Evolutionary conservation across 1,140 invertebrate genomes (phyloP), one percentile per base, ranked within the genome.

Genomic region (Drosophila micromelanica): DNA sequence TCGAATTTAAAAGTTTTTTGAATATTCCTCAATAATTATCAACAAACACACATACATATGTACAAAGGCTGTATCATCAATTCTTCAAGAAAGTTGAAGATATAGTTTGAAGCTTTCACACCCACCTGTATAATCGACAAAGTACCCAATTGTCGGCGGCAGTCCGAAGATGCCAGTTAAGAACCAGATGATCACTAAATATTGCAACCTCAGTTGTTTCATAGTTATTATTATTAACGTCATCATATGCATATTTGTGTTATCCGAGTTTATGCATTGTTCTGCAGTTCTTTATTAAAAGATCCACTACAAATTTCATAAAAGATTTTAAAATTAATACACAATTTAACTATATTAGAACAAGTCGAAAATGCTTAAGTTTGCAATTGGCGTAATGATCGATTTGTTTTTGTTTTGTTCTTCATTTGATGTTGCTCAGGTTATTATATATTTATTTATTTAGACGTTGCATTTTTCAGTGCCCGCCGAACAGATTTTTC

Each of bases 401-500:
- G 85, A 87, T 87, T 87, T 84, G 81, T 69, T 23, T 23, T 23
- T 23, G 20, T 23, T 61, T 51, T 48, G 30, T 43, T 52, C 60
- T 80, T 51, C 13, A 48, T 32, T 32, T 55, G 15, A 68, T 13
- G 49, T 32, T 55, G 38, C 63, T 42, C 46, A 60, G 55, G 42
- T 72, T 65, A 67, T 73, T 76, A 72, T 86, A 73, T 85, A 85
- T 80, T 80, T 80, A 80, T 86, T 81, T 86, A 77, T 78, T 78
- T 73, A 65, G 63, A 40, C 52, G 45, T 64, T 87, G 84, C 79
- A 89, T 84, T 87, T 79, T 62, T 61, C 84, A 78, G 63, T 59
- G 27, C 38, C 59, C 11, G 38, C 63, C 59, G 30, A 61, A 23
- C 5, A 76, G 76, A 89, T 87, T 84, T 87, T 89, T 87, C 79